A percentile compares a stretch with the other conserved stretches of the same genome.
Conservation (phyloP, 1,140 invertebrate species). For the Bombyx mandarina region DNA sequence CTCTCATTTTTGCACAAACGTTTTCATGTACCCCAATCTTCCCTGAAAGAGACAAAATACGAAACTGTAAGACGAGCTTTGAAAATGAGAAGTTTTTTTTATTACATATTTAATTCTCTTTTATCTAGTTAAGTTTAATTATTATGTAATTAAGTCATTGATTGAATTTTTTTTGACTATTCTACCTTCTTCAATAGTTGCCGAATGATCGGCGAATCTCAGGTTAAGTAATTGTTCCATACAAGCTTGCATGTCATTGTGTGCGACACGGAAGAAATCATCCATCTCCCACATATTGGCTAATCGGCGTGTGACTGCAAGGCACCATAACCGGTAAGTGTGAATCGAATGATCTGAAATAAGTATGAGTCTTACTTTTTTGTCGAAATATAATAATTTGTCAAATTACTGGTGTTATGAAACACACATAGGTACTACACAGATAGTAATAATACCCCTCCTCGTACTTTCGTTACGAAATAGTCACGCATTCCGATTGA, state of each 20-base stretch:
- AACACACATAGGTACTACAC: no score
- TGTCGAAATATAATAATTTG: no score
- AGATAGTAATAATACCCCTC: no score
- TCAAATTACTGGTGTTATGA: no score
- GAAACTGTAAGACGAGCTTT: no score
- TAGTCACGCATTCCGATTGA: no score
- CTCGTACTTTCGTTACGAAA: no score
- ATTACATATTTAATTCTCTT: no score
- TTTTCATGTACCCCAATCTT: slow-evolving; percentile 66
- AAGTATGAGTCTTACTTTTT: no score
- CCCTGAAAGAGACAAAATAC: slow-evolving; percentile 32
- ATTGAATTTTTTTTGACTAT: not conserved
- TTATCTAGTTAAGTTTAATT: no score
- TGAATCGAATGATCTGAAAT: slow-evolving; percentile 80
- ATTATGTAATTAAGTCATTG: no score
- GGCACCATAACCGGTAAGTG: slow-evolving; percentile 80
- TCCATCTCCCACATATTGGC: slow-evolving; percentile 82
- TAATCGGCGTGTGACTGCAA: slow-evolving; percentile 77
- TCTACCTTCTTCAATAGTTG: slow-evolving; percentile 64
- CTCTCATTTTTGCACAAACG: slow-evolving; percentile 80
- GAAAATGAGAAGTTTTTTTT: no score
- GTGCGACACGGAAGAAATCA: slow-evolving; percentile 75
- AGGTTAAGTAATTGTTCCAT: slow-evolving; percentile 75
- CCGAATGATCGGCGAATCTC: slow-evolving; percentile 75
- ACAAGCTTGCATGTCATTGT: slow-evolving; percentile 78